phyloP scores from a whole-genome alignment of 1,140 invertebrate genomes.

The Thrips palmi region DNA sequence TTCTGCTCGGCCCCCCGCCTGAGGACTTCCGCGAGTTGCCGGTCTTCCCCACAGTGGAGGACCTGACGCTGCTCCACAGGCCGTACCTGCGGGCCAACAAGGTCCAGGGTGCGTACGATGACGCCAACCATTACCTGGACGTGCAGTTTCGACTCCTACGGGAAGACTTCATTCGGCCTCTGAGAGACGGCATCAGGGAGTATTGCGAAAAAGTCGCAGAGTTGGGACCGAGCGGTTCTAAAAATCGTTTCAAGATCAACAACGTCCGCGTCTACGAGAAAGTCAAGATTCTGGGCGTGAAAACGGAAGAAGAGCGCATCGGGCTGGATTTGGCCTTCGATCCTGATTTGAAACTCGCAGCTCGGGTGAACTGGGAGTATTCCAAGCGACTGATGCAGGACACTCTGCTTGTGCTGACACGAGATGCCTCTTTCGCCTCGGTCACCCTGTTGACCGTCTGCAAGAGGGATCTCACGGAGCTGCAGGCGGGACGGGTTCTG shows the following conservation, averaged over 20 bases:
- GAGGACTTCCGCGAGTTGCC: conserved; percentile 12
- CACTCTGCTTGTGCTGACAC: conserved; percentile 49
- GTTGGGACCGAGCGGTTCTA: neutral
- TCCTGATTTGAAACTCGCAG: too few relatives aligned
- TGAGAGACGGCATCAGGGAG: conserved; percentile 31
- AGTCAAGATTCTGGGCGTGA: too few relatives aligned
- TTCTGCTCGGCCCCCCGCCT: conserved; percentile 7
- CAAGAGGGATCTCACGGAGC: conserved; percentile 28
- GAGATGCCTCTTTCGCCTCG: conserved; percentile 42
- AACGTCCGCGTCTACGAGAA: conserved; percentile 12
- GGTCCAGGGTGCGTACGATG: conserved; percentile 34
- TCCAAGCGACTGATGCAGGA: conserved; percentile 47
- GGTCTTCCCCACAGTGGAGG: conserved; percentile 10
- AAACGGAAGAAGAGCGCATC: too few relatives aligned
- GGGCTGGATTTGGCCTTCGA: too few relatives aligned
- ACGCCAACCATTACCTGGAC: conserved; percentile 53
- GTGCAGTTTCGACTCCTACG: conserved; percentile 53
- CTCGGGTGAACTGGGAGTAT: conserved; percentile 20
- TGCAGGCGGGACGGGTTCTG: conserved; percentile 28
- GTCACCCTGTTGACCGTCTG: conserved; percentile 46
- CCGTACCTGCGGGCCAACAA: conserved; percentile 36
- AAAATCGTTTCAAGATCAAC: conserved; percentile 7
- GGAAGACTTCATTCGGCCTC: conserved; percentile 48
- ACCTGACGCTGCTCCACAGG: too few relatives aligned
- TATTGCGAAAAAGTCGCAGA: conserved; percentile 16